Evolutionary conservation across 2,797 vertebrate genomes (phyloP), one percentile per base, ranked within the genome.

Genomic region (Mareca penelope): DNA sequence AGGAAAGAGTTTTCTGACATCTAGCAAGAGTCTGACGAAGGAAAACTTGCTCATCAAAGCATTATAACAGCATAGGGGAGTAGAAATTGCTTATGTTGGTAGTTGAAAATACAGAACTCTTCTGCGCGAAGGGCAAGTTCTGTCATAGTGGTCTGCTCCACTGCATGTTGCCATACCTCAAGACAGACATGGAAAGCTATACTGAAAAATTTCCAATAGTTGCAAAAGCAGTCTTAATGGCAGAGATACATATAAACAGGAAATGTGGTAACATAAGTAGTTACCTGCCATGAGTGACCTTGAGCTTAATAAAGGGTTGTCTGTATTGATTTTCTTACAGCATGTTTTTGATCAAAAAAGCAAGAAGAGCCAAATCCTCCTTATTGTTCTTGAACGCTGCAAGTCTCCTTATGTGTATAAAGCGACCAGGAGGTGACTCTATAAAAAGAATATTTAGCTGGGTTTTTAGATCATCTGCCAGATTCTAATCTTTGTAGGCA

Each of bases 401-500:
- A 94, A 92, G 90, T 23, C 84, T 89, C 46, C 63, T 75, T 37
- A 44, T 69, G 65, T 72, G 93, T 91, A 76, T 83, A 85, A 78
- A 53, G 46, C 89, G 82, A 94, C 89, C 28, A 57, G 82, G 92
- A 95, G 94, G 93, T 95, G 93, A 93, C 93, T 94, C 81, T 83
- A 65, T 93, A 94, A 95, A 95, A 95, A 95, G 94, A 96, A 94
- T 95, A 93, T 87, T 96, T 93, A 94, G 81, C 81, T 93, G 72
- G n/a, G 42, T 80, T 96, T 96, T 95, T 69, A 95, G 95, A 95
- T 96, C 94, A 95, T 94, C 84, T 95, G 86, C 90, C 79, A 88
- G 94, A 95, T 96, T 94, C 87, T 88, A 91, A 95, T 95, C 85
- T 96, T 73, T 92, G 95, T 95, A 95, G 93, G 90, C 93, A 96